These are phyloP conservation scores for Crossoptilon crossoptilon DNA, from an alignment of 2,797 vertebrate genomes.

Conservation along the genomic window DNA sequence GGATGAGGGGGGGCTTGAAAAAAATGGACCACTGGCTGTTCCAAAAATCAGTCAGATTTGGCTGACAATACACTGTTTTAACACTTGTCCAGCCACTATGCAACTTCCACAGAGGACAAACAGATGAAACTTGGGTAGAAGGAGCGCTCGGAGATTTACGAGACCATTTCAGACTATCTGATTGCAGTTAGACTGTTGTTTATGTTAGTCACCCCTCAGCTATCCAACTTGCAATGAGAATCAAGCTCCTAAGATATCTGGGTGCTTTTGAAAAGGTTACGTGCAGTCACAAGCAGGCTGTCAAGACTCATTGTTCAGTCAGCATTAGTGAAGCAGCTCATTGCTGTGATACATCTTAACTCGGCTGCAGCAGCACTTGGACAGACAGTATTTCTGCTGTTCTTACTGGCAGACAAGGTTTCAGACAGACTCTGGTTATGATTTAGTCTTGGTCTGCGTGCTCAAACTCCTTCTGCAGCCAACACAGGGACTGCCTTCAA, in stretches of 20 bases:
- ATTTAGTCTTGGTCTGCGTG: slow-evolving; percentile 31
- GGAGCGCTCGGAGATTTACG: neutral
- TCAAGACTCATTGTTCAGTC: neutral
- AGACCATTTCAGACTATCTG: neutral
- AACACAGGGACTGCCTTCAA: neutral
- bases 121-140: neutral
- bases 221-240: neutral
- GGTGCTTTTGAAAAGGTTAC: slow-evolving; percentile 19
- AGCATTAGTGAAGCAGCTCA: neutral
- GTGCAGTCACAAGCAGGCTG: neutral
- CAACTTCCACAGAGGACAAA: neutral
- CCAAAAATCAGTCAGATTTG: neutral
- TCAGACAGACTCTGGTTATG: slow-evolving; percentile 55
- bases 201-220: slow-evolving; percentile 11
- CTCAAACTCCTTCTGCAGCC: neutral
- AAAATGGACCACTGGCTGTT: neutral
- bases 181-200: neutral
- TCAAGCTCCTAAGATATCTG: neutral
- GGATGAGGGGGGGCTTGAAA: neutral
- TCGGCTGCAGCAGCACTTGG: neutral
- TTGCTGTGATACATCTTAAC: neutral
- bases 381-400: neutral
- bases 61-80: neutral
- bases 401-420: slow-evolving; percentile 52
- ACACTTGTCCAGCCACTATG: neutral